Evolutionary conservation across 2,113 vertebrate genomes (phyloP), one percentile per base, ranked within the genome.

Genomic region (Prinia subflava): DNA sequence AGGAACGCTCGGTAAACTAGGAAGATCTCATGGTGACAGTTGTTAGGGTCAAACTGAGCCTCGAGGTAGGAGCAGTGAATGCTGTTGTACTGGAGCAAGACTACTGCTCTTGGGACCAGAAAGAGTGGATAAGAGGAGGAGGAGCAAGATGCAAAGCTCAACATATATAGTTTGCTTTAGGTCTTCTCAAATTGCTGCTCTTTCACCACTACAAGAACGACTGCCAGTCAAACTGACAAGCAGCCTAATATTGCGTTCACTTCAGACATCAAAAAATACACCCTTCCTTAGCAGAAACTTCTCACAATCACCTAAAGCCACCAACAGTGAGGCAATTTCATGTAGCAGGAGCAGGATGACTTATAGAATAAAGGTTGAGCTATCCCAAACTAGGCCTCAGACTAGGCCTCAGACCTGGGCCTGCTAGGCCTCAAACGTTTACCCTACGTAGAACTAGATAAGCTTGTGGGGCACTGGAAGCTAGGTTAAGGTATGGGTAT

Each of bases 31-130:
- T n/a, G n/a, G n/a, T n/a, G n/a, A n/a, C n/a, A n/a, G n/a, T n/a
- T n/a, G n/a, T 73, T 55, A 57, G 19, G 12, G 30, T 30, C 77
- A 87, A 55, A 39, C 16, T 17, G 46, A 91, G 41, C 59, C 73
- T 73, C 1, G 1, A 89, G 13, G 27, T 30, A 30, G 35, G 4
- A 83, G 15, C 0, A 0, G 11, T 9, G 24, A 92, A 49, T 37
- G 24, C 28, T 68, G 5, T 10, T 77, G 28, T 42, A 57, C 55
- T 57, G 31, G 37, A 84, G 15, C 1, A 6, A 81, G 16, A 15
- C 24, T 59, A 27, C 33, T 56, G 37, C 20, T 87, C n/a, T 37
- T 5, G 1, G 49, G 11, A 18, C 37, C 31, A 78, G 27, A 53
- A 83, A 44, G 24, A 53, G 11, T 12, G 5, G 13, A 87, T 27